Evolutionary conservation across 2,888 invertebrate species (phyloP).

Genomic region (Neoitamus cyanurus): DNA sequence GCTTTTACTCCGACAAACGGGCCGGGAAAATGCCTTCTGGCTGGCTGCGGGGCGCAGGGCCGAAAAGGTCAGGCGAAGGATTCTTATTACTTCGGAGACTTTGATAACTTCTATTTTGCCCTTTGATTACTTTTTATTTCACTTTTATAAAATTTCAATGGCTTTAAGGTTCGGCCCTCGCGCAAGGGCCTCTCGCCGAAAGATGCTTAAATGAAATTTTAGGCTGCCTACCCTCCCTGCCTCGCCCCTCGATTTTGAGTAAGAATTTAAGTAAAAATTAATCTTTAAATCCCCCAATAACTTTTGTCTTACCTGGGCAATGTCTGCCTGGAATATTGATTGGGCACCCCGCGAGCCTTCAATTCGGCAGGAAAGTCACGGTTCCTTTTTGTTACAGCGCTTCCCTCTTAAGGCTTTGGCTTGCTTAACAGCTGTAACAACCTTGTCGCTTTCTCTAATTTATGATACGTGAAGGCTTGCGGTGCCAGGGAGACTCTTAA

Average conservation of each 20-base stretch:
- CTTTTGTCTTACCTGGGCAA: not conserved
- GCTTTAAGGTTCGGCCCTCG: conserved; percentile 12
- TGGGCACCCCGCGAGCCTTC: not conserved
- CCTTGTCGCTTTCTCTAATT: not conserved
- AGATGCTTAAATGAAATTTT: not conserved
- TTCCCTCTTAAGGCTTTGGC: not conserved
- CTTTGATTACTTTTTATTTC: conserved; percentile 34
- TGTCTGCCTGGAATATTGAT: not conserved
- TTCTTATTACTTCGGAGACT: conserved; percentile 44
- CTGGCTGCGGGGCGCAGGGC: not conserved
- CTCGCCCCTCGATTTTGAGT: not conserved
- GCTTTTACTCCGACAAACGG: conserved; percentile 32
- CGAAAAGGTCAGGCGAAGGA: conserved; percentile 41
- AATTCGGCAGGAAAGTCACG: not conserved
- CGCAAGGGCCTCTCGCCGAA: not conserved
- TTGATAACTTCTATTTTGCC: conserved; percentile 32
- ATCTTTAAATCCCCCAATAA: not conserved
- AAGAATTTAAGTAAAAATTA: not conserved
- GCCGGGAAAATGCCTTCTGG: conserved; percentile 31
- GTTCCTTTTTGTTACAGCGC: not conserved
- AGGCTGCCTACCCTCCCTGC: not conserved
- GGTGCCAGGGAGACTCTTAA: not conserved
- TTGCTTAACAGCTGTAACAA: conserved; percentile 1
- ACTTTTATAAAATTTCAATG: conserved; percentile 40
- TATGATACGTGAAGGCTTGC: not conserved